Evolutionary conservation across 2,797 vertebrate genomes (phyloP).

Genomic region (Holocentrus rufus): DNA sequence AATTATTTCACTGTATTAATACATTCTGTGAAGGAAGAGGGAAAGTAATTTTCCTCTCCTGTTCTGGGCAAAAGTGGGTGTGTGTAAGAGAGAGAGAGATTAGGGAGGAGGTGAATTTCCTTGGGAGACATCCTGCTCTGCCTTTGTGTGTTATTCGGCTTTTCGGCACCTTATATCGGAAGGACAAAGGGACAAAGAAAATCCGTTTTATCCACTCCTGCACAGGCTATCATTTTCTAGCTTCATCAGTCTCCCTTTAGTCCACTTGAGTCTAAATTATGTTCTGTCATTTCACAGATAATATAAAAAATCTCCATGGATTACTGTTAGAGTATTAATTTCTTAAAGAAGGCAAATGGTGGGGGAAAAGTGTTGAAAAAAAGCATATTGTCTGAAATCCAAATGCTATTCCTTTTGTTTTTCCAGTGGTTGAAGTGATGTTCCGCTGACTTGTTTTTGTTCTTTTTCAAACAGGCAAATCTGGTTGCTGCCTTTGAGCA

Average conservation of each 20-base stretch:
- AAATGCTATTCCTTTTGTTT: neutral
- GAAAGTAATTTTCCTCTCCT: constrained; percentile 41
- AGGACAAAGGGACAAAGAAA: constrained; percentile 13
- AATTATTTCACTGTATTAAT: constrained; percentile 54
- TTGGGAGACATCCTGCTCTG: constrained; percentile 38
- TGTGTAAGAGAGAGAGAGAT: constrained; percentile 46
- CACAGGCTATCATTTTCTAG: neutral
- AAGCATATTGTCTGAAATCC: neutral
- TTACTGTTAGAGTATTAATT: neutral
- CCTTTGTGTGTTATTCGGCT: constrained; percentile 42
- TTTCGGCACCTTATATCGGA: constrained; percentile 20
- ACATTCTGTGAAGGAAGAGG: constrained; percentile 18
- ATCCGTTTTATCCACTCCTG: constrained; percentile 11
- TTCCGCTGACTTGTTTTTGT: constrained; percentile 13
- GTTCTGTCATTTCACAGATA: neutral
- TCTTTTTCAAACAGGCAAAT: constrained; percentile 85
- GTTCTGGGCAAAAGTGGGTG: constrained; percentile 26
- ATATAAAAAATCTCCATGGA: neutral
- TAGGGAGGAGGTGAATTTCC: constrained; percentile 47
- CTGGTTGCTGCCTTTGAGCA: constrained; percentile 97
- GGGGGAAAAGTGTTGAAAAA: neutral
- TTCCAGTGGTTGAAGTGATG: neutral
- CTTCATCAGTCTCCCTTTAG: neutral
- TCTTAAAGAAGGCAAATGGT: neutral
- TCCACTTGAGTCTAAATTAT: neutral